Percentiles rank a stretch among this genome's conserved stretches.
Evolutionary conservation across 23 tunicate species (phyloP).

Genomic region (Oikopleura dioica): DNA sequence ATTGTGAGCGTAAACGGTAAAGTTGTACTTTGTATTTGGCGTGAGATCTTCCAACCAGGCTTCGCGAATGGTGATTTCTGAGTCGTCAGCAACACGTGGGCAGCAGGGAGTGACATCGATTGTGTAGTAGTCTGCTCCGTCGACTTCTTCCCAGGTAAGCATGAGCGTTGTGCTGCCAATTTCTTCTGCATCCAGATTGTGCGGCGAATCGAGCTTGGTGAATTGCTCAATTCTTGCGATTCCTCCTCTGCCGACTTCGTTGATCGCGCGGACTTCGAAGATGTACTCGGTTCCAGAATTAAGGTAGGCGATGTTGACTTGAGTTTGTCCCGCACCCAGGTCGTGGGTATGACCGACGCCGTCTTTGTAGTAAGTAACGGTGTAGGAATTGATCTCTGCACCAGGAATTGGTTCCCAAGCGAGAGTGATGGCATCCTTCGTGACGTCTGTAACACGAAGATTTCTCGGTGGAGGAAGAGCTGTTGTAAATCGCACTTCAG

Average conservation of each 20-base stretch:
- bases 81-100: not conserved
- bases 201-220: not conserved
- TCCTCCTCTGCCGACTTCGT: not conserved
- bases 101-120: constrained; percentile 30
- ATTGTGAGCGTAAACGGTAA: not conserved
- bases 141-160: constrained; percentile 24
- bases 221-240: not conserved
- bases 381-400: not conserved
- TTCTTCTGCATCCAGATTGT: not conserved
- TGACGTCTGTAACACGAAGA: not conserved
- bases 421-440: not conserved
- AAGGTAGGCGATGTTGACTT: not conserved
- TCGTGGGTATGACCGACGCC: not conserved
- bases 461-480: not conserved
- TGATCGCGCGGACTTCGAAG: not conserved
- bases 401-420: not conserved
- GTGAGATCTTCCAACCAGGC: not conserved
- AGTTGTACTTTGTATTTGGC: not conserved
- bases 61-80: not conserved
- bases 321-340: not conserved
- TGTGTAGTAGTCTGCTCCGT: constrained; percentile 29
- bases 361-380: not conserved
- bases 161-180: not conserved
- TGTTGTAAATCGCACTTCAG: not conserved
- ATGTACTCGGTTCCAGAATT: not conserved